A percentile compares a stretch with the other conserved stretches of the same genome.
Conservation (phyloP, 1,140 invertebrate species). For the Drosophila orena region DNA sequence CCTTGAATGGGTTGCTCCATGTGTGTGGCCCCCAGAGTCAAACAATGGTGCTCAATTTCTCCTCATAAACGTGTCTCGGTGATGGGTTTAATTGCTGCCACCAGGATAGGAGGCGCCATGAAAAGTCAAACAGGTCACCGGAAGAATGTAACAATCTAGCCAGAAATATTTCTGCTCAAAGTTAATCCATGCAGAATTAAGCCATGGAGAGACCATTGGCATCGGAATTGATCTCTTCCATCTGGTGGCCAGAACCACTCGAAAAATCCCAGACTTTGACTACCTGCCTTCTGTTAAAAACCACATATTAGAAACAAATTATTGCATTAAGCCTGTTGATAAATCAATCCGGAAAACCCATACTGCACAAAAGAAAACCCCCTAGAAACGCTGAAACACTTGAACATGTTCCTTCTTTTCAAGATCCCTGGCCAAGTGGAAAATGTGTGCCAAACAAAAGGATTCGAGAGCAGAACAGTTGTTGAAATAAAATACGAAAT, state of each 20-base stretch:
- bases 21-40: conserved; percentile 40
- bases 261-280: conserved; percentile 9
- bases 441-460: conserved; percentile 62
- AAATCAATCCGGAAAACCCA: conserved; percentile 38
- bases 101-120: conserved; percentile 25
- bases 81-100: conserved; percentile 48
- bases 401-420: conserved; percentile 58
- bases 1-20: conserved; percentile 49
- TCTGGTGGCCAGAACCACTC: conserved; percentile 28
- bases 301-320: conserved; percentile 69
- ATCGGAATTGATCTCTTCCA: conserved; percentile 25
- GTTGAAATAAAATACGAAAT: conserved; percentile 65
- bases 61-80: conserved; percentile 43
- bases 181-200: conserved; percentile 30
- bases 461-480: conserved; percentile 55
- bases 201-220: conserved; percentile 22
- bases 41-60: conserved; percentile 42
- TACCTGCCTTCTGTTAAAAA: conserved; percentile 56
- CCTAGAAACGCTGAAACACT: conserved; percentile 35
- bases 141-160: conserved; percentile 5
- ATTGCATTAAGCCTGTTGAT: conserved; percentile 50
- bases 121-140: conserved; percentile 25
- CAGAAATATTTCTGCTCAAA: conserved; percentile 4
- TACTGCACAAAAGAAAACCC: conserved; percentile 40
- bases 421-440: conserved; percentile 64